These are phyloP conservation scores for Etheostoma nigrum DNA, from an alignment of 2,797 vertebrate species.

Conservation along the genomic window DNA sequence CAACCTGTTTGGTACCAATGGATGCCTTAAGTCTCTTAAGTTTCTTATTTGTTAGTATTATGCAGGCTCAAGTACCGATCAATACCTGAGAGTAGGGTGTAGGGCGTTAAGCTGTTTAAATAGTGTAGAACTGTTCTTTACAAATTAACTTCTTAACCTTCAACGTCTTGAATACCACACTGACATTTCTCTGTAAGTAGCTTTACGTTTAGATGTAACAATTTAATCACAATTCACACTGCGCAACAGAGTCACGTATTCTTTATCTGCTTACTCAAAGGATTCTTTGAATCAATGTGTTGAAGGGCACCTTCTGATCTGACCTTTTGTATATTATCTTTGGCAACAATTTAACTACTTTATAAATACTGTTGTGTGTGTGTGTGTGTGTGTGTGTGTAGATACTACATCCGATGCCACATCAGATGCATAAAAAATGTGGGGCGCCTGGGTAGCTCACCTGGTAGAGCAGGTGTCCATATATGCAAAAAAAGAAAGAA, in stretches of 20 bases:
- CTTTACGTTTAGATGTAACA: conserved; percentile 6
- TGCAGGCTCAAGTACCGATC: background rate
- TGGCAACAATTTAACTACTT: background rate
- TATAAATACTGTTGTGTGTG: background rate
- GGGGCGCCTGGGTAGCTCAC: no score
- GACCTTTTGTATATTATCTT: background rate
- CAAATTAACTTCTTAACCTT: conserved; percentile 9
- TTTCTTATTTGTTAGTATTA: background rate
- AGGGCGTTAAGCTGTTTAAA: no score
- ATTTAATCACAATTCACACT: background rate
- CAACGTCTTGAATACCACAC: background rate
- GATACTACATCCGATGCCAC: no score
- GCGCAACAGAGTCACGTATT: background rate
- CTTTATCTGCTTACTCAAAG: conserved; percentile 12
- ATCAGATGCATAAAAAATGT: no score
- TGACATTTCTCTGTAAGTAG: conserved; percentile 1
- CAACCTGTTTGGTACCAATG: no score
- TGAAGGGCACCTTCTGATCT: background rate
- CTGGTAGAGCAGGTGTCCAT: no score
- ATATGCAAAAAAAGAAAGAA: background rate
- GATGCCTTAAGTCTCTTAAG: no score
- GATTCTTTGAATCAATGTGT: background rate
- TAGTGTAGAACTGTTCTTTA: background rate
- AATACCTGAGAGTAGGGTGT: background rate
- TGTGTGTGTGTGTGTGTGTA: no score